These are phyloP conservation scores for Rhagium mordax DNA, from an alignment of 2,888 invertebrate genomes.

Conservation along the genomic window DNA sequence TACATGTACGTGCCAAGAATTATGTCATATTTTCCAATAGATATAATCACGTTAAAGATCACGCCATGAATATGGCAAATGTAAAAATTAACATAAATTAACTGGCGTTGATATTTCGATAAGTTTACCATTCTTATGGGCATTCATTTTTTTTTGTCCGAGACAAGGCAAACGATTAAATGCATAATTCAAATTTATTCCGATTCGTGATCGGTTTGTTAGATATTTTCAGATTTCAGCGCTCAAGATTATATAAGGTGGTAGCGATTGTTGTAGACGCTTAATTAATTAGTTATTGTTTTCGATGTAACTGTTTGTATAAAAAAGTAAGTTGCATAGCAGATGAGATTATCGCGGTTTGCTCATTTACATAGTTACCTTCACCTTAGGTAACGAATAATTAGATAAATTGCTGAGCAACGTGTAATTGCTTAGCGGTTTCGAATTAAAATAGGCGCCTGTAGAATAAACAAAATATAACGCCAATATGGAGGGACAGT, in stretches of 20 bases:
- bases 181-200: conserved; percentile 7
- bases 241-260: conserved; percentile 11
- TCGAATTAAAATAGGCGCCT: background rate
- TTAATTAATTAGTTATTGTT: conserved; percentile 9
- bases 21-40: background rate
- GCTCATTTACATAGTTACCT: background rate
- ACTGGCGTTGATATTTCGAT: background rate
- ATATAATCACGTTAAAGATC: background rate
- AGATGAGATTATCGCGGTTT: conserved; percentile 5
- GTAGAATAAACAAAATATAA: no score
- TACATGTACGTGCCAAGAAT: background rate
- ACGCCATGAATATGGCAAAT: background rate
- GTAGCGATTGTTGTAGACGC: background rate
- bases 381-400: background rate
- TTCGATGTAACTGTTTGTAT: conserved; percentile 20
- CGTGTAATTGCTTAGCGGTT: background rate
- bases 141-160: background rate
- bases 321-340: conserved; percentile 9
- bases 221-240: conserved; percentile 10
- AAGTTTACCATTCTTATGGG: background rate
- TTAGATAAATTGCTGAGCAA: background rate
- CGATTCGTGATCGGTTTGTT: conserved; percentile 6
- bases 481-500: no score
- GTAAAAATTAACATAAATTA: background rate
- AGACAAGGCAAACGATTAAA: background rate